Conservation (phyloP, 2,113 vertebrate species). For the Spea bombifrons region DNA sequence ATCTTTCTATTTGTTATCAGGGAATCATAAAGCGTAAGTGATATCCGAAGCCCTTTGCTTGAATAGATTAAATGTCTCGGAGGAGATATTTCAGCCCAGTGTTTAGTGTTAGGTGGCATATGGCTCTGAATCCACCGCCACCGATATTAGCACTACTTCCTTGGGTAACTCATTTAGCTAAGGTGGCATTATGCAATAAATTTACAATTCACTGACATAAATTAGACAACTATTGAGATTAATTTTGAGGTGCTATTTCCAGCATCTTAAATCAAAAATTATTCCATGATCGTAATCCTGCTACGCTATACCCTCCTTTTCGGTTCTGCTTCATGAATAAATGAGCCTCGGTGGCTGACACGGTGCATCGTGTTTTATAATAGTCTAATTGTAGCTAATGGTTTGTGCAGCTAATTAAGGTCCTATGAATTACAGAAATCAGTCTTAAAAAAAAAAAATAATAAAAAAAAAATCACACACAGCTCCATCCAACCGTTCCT, state of each 20-base stretch:
- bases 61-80: constrained; percentile 53
- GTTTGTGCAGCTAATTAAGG: constrained; percentile 99
- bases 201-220: constrained; percentile 80
- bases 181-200: constrained; percentile 82
- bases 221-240: constrained; percentile 86
- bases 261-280: constrained; percentile 83
- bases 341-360: constrained; percentile 80
- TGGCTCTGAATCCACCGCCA: constrained; percentile 67
- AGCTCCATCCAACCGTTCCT: constrained; percentile 70
- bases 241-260: constrained; percentile 79
- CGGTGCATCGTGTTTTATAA: constrained; percentile 91
- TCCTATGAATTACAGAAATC: constrained; percentile 99
- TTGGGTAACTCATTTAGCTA: constrained; percentile 81
- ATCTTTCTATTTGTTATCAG: constrained; percentile 67
- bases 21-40: constrained; percentile 64
- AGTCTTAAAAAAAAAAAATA: constrained; percentile 70
- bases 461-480: constrained; percentile 60
- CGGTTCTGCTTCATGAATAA: constrained; percentile 73
- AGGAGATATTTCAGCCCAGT: constrained; percentile 62
- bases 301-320: constrained; percentile 56
- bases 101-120: constrained; percentile 59
- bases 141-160: constrained; percentile 74
- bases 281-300: constrained; percentile 74
- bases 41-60: constrained; percentile 59
- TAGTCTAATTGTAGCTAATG: constrained; percentile 99